Base-by-base conservation (phyloP, 2,888 invertebrate genomes). In the Chromoteleia sp. region DNA sequence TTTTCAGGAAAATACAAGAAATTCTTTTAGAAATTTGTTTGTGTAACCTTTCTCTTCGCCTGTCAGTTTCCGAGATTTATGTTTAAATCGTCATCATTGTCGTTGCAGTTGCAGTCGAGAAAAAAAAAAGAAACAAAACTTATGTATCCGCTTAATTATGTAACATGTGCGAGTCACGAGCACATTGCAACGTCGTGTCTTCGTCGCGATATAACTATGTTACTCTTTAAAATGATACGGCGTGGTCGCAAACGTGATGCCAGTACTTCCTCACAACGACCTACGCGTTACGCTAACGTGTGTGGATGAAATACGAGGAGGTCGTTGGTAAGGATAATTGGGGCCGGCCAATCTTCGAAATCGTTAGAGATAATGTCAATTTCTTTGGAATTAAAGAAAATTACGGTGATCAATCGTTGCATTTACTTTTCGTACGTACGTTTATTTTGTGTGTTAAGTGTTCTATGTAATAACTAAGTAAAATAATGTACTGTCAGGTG, bases 231-330 rank as follows among this genome's bases (percentile, higher is more conserved):
- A 76, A 68, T 61, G 73, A 70, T 68, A 63, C 39, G 71, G 43
- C 73, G 54, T 68, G 81, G 76, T 81, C 81, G 76, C 76, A 83
- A 81, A 68, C 54, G 25, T 39, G 73, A 78, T 76, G 19, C 58
- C 58, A 19, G 19, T n/a, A 39, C 33, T 75, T 77, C 67, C 58
- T 58, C 61, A 59, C 39, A 41, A 67, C 74, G 52, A 36, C 73
- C 83, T 65, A 83, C 70, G 63, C 70, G 33, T 61, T 45, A 50
- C 63, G 43, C 30, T 25, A 43, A 54, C 43, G 29, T 8, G 56
- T 17, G 78, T 43, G 12, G 39, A 78, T 71, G 63, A 78, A 71
- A 78, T 71, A 78, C 58, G 65, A 78, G 78, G 78, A 78, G 67
- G 71, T 67, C 43, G 73, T 25, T 58, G 52, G 33, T 79, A 54